A percentile compares a stretch with the other conserved stretches of the same genome.
Conservation (phyloP, 2,797 vertebrate genomes). For the Poliocrania exsul region DNA sequence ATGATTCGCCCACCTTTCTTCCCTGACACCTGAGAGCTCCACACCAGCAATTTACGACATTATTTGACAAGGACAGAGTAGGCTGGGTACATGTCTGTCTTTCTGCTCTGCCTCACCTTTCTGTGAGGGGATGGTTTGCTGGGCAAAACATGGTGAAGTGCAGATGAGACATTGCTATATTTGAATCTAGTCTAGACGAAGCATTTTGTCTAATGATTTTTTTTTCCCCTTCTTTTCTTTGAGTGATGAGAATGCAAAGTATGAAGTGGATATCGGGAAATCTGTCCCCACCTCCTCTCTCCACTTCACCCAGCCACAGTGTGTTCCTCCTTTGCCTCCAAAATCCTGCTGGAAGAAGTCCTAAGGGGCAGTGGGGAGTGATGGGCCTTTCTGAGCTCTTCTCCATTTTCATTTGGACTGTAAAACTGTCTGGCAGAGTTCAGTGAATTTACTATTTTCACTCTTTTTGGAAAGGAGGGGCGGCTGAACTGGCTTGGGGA, state of each 20-base stretch:
- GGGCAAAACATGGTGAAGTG: neutral
- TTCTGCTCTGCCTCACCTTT: too few species aligned
- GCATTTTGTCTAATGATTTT: neutral
- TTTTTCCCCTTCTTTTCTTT: neutral
- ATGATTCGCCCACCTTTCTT: neutral
- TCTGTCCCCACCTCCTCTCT: neutral
- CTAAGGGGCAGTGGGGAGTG: neutral
- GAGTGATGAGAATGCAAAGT: neutral
- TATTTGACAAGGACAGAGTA: neutral
- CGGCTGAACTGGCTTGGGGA: neutral
- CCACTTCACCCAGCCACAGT: neutral
- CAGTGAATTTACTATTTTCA: neutral
- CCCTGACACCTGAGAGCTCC: neutral
- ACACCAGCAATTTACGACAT: neutral
- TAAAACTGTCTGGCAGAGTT: neutral
- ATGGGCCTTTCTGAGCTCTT: neutral
- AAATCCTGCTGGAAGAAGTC: neutral
- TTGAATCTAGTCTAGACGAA: neutral
- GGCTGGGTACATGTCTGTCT: neutral
- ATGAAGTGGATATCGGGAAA: neutral
- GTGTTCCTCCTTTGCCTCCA: neutral
- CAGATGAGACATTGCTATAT: neutral
- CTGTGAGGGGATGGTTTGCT: neutral
- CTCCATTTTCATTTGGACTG: neutral
- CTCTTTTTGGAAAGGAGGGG: neutral